Base-by-base conservation (phyloP, 2,888 invertebrate species). In the Labia minor region DNA sequence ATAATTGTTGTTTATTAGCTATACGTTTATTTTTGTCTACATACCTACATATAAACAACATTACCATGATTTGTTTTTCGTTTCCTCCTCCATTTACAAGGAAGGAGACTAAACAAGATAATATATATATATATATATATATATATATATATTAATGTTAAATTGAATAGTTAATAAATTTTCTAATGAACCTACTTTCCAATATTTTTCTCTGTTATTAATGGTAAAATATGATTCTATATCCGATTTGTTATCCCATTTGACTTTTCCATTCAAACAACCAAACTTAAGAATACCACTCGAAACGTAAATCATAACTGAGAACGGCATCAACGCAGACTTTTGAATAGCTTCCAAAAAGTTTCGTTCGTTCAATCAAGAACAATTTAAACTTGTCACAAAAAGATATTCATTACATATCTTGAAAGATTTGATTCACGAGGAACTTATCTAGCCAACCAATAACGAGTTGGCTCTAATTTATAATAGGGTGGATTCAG, bases 311-410 rank as follows among this genome's bases (percentile, higher is more conserved):
- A 49, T 49, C 49, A 49, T 49, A 16, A 11, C 8, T 3, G 49
- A 49, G n/a, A 4, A 14, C 49, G 49, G n/a, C 49, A 49, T n/a
- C 49, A 16, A 10, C 49, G 16, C 14, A n/a, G 49, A 49, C 49
- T 49, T 49, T 49, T 49, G 49, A 49, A 49, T 49, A 16, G 49
- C 49, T 49, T 49, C 49, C 49, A 49, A 49, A 49, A 49, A 49
- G n/a, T 49, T 49, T 26, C 26, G 26, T 49, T 49, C 49, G 16
- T 49, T 49, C 49, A 49, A 49, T 49, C 49, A 49, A 49, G 49
- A 49, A 49, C 49, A 49, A 49, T 49, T 49, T 49, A 49, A 49
- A 49, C 49, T 49, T 49, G 49, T 49, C 49, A 49, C n/a, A 49
- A 49, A 49, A 49, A 49, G 49, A 49, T 49, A 49, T 49, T 49